Evolutionary conservation across 2,888 invertebrate species (phyloP).

Genomic region (Notodonta ziczac): DNA sequence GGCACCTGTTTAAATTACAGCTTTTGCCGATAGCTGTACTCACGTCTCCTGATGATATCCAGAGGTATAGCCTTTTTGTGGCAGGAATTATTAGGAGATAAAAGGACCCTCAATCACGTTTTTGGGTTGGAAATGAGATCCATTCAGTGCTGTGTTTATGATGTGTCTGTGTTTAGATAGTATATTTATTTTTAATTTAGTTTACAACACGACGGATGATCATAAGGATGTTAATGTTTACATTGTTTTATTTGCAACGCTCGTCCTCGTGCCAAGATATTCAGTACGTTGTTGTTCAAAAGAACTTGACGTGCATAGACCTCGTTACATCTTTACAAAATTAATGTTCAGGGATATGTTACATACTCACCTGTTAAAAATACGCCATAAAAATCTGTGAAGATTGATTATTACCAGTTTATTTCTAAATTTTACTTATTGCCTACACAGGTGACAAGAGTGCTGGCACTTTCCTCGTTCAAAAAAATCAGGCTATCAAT

Average conservation of each 20-base stretch:
- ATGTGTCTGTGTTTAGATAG: background rate
- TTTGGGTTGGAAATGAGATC: too few species aligned
- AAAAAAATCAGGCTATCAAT: too few species aligned
- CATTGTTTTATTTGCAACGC: background rate
- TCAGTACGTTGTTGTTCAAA: background rate
- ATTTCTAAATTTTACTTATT: too few species aligned
- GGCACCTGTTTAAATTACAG: background rate
- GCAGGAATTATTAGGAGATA: too few species aligned
- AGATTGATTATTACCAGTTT: too few species aligned
- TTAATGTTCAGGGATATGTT: background rate
- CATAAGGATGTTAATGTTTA: slow-evolving; percentile 4
- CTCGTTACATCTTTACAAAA: background rate
- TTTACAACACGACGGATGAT: background rate
- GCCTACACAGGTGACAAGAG: too few species aligned
- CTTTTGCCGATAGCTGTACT: background rate
- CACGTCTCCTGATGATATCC: background rate
- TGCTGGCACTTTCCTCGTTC: too few species aligned
- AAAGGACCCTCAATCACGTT: too few species aligned
- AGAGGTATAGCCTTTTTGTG: background rate
- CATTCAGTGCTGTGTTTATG: too few species aligned
- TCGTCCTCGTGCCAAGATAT: background rate
- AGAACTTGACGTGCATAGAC: background rate
- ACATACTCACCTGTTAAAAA: background rate
- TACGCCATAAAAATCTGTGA: too few species aligned
- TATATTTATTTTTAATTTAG: background rate